phyloP scores from a whole-genome alignment of 64 coral and sea anemone species.

The Dendronephthya gigantea region DNA sequence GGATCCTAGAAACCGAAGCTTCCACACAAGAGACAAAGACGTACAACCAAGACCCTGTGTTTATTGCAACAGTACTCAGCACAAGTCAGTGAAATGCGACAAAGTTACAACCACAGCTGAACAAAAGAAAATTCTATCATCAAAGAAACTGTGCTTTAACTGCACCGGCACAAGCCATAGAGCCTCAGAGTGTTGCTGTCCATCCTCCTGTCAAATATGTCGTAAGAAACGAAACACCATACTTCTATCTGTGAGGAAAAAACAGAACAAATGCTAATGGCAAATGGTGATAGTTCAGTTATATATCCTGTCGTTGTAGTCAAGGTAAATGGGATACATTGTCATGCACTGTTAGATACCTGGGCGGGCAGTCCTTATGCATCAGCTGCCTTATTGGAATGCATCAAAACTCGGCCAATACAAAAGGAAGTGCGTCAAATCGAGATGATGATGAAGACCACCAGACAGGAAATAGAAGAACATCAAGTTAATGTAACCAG shows the following conservation, averaged over 20 bases:
- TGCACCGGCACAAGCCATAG: neutral
- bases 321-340: neutral
- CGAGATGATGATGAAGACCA: neutral
- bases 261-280: neutral
- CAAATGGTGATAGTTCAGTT: neutral
- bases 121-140: neutral
- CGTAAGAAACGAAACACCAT: neutral
- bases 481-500: neutral
- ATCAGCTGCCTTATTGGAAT: neutral
- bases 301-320: neutral
- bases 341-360: neutral
- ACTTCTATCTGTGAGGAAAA: neutral
- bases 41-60: slow-evolving; percentile 21
- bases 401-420: neutral
- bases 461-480: neutral
- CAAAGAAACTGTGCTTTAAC: slow-evolving; percentile 11
- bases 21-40: slow-evolving; percentile 6
- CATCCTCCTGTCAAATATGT: neutral
- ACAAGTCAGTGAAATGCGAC: slow-evolving; percentile 24
- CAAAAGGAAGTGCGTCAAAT: neutral
- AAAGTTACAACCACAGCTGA: slow-evolving; percentile 8
- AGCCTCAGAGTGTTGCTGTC: neutral
- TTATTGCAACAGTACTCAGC: slow-evolving; percentile 28
- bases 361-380: neutral
- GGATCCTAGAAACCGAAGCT: neutral